Base-by-base conservation (phyloP, 1,140 invertebrate species). In the Pseudomyrmex dendroicus region DNA sequence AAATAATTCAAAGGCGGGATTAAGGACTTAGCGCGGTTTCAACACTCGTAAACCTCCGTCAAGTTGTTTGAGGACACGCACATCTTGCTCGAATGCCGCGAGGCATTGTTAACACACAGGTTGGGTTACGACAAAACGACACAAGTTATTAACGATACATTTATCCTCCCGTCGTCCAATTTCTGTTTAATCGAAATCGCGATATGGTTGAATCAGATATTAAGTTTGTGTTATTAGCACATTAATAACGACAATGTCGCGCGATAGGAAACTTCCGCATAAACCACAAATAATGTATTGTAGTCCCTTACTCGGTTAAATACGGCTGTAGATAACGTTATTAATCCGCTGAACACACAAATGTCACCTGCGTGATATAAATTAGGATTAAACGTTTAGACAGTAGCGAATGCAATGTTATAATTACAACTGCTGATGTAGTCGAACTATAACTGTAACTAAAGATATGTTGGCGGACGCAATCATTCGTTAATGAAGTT, bases 1-100 rank as follows among this genome's bases (percentile, higher is more conserved):
- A 80, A 80, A 80, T 70, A 54, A 70, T 80, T 17, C 44, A 20
- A 54, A 68, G 15, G 44, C 7, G 54, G 15, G 44, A 70, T 80
- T 72, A 80, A 80, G 66, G 46, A 25, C 46, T 70, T 50, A 70
- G 44, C 54, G 76, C 56, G 56, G 20, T 48, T 68, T 57, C 44
- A 67, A 25, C 35, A 17, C 20, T 2, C 3, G 52, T 67, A 61
- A 52, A 44, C 20, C 8, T 59, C 12, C n/a, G 52, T n/a, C 54
- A 12, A 17, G n/a, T 15, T 54, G 25, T 48, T 57, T 35, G 59
- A n/a, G 17, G 17, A 70, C n/a, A 15, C 12, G 8, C 48, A 54
- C 15, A 78, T 22, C 9, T 25, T 35, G 54, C 57, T 56, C 48
- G 13, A 70, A 57, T 59, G 35, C 57, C 20, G 35, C 35, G 44